Evolutionary conservation across 2,888 invertebrate genomes (phyloP), one percentile per base, ranked within the genome.

Genomic region (Poecilus cupreus): DNA sequence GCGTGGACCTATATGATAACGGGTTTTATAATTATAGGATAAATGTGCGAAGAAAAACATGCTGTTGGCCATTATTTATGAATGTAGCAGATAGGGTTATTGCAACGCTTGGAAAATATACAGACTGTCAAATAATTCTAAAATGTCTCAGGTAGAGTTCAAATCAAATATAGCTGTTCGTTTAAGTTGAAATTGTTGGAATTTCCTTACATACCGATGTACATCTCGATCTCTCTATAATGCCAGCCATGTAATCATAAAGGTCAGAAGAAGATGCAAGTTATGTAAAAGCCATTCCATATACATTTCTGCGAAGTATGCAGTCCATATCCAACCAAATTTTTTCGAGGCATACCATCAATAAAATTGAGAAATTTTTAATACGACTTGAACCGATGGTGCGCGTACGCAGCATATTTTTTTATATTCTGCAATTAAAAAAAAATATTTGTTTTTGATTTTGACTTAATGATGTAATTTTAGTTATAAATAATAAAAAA

Each of bases 1-100:
- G 83, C 10, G 83, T 83, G 16, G 82, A 83, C 74, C 32, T 82
- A 24, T 46, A 78, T 22, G 82, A 83, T 70, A 83, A 82, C 26
- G 82, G 72, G 0, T 81, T 83, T 16, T 43, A 74, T 4, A 83
- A 83, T 74, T 83, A 82, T 18, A 72, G 83, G 5, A 82, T 83
- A 37, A 18, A 11, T n/a, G 77, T 82, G 11, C 18, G 76, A 8
- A 78, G 81, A 8, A 82, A 83, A 83, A n/a, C n/a, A 49, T 82
- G 80, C 82, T 80, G 74, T 22, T 82, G 82, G 82, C 83, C 82
- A 13, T 24, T 83, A 46, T 82, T 76, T 46, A 80, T 74, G 3
- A 82, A 82, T 49, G 18, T 24, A n/a, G n/a, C 82, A 10, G 82
- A 80, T 49, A 80, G 76, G 60, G 76, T 68, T 6, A 22, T 82